Conservation (phyloP, 2,113 vertebrate species). For the Pseudonaja textilis region DNA sequence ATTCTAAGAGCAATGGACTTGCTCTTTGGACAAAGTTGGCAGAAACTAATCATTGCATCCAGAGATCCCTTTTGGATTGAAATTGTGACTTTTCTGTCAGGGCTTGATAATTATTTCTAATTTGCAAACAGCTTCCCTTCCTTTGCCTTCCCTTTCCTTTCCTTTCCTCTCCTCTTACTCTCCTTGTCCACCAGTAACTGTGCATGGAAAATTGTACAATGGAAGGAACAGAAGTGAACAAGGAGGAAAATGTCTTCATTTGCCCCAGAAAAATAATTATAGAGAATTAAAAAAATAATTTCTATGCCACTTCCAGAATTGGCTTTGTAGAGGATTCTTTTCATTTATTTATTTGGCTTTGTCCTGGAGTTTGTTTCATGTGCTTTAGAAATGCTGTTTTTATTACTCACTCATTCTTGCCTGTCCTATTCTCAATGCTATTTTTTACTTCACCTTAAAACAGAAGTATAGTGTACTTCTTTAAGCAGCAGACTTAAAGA, state of each 20-base stretch:
- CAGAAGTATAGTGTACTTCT: background rate
- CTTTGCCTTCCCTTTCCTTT: background rate
- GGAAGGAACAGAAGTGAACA: background rate
- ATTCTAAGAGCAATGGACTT: background rate
- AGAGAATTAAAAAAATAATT: background rate
- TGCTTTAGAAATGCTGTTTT: background rate
- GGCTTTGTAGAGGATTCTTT: background rate
- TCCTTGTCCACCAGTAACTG: background rate
- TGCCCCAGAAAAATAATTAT: background rate
- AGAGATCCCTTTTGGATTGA: background rate
- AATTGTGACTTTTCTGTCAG: background rate
- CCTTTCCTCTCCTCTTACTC: background rate
- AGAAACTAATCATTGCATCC: background rate
- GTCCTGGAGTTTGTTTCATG: background rate
- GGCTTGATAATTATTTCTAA: background rate
- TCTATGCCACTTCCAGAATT: background rate
- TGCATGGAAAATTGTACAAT: background rate
- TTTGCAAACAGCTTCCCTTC: background rate
- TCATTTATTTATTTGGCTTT: background rate
- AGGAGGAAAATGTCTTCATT: background rate
- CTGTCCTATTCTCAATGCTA: background rate
- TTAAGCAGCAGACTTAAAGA: background rate
- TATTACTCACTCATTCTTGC: background rate
- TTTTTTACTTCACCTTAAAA: background rate
- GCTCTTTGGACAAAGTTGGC: background rate